phyloP scores from a whole-genome alignment of 2,888 invertebrate species.

The Sclerodermus sp. region DNA sequence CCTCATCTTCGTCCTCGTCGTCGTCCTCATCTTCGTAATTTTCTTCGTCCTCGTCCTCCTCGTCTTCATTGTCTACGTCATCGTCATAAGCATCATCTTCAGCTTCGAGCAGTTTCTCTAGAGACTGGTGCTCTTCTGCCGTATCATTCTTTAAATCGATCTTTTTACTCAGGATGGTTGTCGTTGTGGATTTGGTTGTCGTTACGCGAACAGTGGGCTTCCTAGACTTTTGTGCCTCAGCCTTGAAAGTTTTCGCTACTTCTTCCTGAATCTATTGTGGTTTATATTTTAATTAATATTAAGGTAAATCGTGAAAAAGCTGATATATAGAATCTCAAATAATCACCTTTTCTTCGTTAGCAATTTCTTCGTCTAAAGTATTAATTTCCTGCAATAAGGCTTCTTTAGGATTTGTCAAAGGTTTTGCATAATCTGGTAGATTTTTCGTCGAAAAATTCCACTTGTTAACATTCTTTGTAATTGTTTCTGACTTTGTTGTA shows the following conservation, averaged over 20 bases:
- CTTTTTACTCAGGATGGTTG: not conserved
- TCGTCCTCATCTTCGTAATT: conserved; percentile 29
- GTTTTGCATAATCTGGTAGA: conserved; percentile 18
- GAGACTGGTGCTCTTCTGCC: conserved; percentile 18
- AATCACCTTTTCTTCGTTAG: conserved; percentile 31
- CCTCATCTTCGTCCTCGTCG: conserved; percentile 28
- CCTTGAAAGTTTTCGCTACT: conserved; percentile 42
- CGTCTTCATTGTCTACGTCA: conserved; percentile 32
- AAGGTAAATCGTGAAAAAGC: not conserved
- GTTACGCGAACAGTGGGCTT: conserved; percentile 1
- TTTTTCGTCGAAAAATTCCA: conserved; percentile 1
- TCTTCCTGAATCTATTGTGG: conserved; percentile 43
- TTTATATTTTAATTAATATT: not conserved
- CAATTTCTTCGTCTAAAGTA: conserved; percentile 38
- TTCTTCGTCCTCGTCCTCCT: conserved; percentile 34
- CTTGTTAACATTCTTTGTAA: not conserved
- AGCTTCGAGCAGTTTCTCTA: conserved; percentile 37
- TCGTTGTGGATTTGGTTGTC: conserved; percentile 11
- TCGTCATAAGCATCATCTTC: conserved; percentile 31
- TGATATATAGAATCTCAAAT: not conserved
- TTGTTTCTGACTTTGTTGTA: conserved; percentile 7
- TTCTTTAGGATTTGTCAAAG: conserved; percentile 35
- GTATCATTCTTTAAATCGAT: too few relatives aligned
- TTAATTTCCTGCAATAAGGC: conserved; percentile 43
- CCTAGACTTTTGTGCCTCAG: conserved; percentile 33